phyloP scores from a whole-genome alignment of 2,113 vertebrate species.

The Syngnathus typhle region DNA sequence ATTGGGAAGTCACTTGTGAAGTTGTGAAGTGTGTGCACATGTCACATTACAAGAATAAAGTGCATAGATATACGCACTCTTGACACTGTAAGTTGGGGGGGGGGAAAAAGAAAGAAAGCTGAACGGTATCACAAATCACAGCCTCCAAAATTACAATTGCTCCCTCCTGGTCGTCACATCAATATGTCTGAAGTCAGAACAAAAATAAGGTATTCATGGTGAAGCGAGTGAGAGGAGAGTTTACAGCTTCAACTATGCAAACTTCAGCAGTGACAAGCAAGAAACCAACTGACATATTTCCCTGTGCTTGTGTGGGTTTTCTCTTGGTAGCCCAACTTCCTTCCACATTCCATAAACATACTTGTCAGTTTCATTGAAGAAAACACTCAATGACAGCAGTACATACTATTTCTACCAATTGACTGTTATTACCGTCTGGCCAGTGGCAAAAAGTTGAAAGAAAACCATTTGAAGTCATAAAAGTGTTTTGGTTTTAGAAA shows the following conservation, averaged over 20 bases:
- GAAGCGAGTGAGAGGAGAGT: constrained; percentile 1
- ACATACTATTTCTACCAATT: too few species aligned
- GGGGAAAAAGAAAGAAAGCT: background rate
- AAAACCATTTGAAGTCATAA: too few species aligned
- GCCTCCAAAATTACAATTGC: constrained; percentile 1
- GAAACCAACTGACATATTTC: background rate
- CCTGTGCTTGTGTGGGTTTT: background rate
- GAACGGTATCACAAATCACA: background rate
- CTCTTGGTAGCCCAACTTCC: background rate
- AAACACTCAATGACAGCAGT: too few species aligned
- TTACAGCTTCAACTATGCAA: background rate
- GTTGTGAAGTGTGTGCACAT: constrained; percentile 13
- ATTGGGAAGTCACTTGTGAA: constrained; percentile 33
- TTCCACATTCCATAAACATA: background rate
- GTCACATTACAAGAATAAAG: constrained; percentile 13
- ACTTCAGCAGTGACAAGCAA: background rate
- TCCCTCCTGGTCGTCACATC: constrained; percentile 14
- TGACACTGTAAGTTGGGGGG: constrained; percentile 18
- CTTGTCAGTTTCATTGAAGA: background rate
- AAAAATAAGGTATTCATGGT: constrained; percentile 22
- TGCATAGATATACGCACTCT: constrained; percentile 15
- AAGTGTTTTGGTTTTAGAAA: too few species aligned
- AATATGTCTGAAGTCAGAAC: constrained; percentile 20
- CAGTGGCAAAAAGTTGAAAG: too few species aligned
- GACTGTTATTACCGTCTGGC: too few species aligned